Conservation (phyloP, 2,113 vertebrate species). For the Burhinus bistriatus region DNA sequence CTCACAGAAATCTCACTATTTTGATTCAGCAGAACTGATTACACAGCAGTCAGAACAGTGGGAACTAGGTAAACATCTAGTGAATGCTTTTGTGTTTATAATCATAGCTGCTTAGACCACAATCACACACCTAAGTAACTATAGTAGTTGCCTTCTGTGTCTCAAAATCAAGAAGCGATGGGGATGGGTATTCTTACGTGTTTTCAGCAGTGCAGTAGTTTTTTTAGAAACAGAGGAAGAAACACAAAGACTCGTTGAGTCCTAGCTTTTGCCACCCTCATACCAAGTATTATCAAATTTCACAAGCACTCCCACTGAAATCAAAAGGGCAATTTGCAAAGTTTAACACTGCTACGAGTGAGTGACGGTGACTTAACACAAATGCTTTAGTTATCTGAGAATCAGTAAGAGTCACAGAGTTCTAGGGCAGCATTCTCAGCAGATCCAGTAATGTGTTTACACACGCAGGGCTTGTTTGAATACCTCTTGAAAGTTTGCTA, state of each 20-base stretch:
- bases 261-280: background rate
- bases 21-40: background rate
- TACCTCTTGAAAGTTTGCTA: background rate
- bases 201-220: background rate
- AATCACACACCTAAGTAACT: background rate
- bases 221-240: background rate
- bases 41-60: background rate
- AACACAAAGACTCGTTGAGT: background rate
- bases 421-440: background rate
- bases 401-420: background rate
- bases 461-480: background rate
- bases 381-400: background rate
- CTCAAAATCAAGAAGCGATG: background rate
- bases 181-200: background rate
- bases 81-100: background rate
- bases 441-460: background rate
- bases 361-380: background rate
- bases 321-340: background rate
- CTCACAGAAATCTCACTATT: background rate
- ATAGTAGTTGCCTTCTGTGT: background rate
- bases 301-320: background rate
- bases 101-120: background rate
- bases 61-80: background rate
- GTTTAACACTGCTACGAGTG: background rate
- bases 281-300: background rate